phyloP scores from a whole-genome alignment of 2,888 invertebrate genomes.

The Chalcis sispes region DNA sequence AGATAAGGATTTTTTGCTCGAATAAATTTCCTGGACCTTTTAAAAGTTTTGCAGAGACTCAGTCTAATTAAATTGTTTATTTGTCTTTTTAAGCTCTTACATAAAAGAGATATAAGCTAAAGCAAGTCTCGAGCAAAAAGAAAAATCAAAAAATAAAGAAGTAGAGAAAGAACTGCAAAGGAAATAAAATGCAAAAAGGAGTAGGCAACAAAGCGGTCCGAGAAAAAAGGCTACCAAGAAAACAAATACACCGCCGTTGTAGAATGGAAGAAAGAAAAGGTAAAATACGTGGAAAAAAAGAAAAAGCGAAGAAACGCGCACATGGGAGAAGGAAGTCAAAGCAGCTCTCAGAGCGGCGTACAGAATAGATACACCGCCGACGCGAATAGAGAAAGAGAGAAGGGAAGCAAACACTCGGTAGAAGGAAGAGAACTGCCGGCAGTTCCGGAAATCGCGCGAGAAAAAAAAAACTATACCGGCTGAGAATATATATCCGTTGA shows the following conservation, averaged over 20 bases:
- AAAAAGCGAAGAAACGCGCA: background rate
- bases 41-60: no score
- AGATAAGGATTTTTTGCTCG: no score
- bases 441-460: background rate
- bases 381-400: no score
- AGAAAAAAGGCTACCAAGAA: background rate
- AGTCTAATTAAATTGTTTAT: no score
- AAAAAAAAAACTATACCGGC: background rate
- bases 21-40: no score
- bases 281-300: background rate
- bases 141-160: background rate
- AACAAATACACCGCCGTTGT: background rate
- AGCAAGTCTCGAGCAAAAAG: background rate
- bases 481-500: conserved; percentile 11
- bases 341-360: no score
- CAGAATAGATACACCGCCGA: no score
- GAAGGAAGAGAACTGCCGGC: background rate
- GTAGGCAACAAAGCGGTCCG: background rate
- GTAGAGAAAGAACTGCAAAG: background rate
- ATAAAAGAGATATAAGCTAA: background rate
- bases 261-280: background rate
- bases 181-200: conserved; percentile 15
- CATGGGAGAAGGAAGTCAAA: background rate
- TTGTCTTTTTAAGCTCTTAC: conserved; percentile 1
- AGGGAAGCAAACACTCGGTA: no score